A percentile compares a stretch with the other conserved stretches of the same genome.
phyloP scores from a whole-genome alignment of 2,113 vertebrate species.

The Tachysurus fulvidraco region DNA sequence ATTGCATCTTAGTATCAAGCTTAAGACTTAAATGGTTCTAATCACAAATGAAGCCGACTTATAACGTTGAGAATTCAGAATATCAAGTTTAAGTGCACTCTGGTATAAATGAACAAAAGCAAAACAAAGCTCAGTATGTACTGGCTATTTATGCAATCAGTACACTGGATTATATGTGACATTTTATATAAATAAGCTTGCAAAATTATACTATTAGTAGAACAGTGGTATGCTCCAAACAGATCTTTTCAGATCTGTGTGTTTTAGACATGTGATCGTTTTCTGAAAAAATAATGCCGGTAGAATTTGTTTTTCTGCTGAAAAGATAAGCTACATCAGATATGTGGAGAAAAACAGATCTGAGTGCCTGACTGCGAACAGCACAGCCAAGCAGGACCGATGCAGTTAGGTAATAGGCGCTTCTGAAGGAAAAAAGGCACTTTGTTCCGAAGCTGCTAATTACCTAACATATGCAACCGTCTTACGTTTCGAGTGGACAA shows the following conservation, averaged over 20 bases:
- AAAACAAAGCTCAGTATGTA: neutral
- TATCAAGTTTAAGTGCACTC: neutral
- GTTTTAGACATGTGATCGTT: neutral
- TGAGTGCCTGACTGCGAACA: neutral
- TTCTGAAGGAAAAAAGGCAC: constrained; percentile 39
- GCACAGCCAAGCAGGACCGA: neutral
- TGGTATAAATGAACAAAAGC: neutral
- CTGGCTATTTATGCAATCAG: neutral
- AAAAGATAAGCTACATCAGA: constrained; percentile 25
- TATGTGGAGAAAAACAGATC: constrained; percentile 1
- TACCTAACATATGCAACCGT: neutral
- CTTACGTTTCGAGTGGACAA: neutral
- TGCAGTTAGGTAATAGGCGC: neutral
- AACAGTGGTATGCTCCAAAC: neutral
- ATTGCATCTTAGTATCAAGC: neutral
- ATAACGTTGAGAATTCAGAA: constrained; percentile 2
- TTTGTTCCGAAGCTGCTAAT: constrained; percentile 34
- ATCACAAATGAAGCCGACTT: constrained; percentile 15
- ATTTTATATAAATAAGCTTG: neutral
- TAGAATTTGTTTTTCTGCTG: neutral
- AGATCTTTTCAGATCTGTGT: neutral
- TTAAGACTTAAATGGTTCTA: neutral
- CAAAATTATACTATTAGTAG: neutral
- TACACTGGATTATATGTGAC: constrained; percentile 4
- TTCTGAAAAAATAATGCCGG: neutral